Base-by-base conservation (phyloP, 2,113 vertebrate species). In the Perognathus longimembris region DNA sequence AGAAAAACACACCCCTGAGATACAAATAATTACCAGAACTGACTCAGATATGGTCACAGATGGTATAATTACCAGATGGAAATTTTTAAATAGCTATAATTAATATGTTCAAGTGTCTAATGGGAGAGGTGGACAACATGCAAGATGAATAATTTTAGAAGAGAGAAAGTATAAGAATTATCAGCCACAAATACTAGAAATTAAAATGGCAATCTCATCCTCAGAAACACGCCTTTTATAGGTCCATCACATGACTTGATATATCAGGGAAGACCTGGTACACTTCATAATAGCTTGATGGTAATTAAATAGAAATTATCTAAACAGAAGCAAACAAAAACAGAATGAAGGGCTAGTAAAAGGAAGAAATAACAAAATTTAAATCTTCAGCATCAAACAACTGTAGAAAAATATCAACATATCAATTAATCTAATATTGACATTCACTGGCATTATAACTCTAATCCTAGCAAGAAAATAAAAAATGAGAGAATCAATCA, bases 21-120 rank as follows among this genome's bases (percentile, higher is more conserved):
- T 21, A 24, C n/a, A 85, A 87, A 36, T 34, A 26, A 22, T 73
- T 59, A 45, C 80, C 40, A 88, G 18, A 85, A 40, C 8, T n/a
- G 57, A 84, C 22, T 81, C 28, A 76, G 36, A 50, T 63, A 84
- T 63, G 20, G 77, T n/a, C 30, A 75, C 17, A 90, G 26, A 54
- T 73, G 26, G 5, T 80, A 34, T 86, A 84, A 67, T 87, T 66
- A 66, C 24, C 73, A 74, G 28, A 81, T 0, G 66, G n/a, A 14
- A 84, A 93, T 80, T 45, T 77, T 57, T 40, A 93, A 89, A 66
- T 67, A 81, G 30, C 18, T 80, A 24, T 40, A 40, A 45, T 81
- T 26, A 76, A 89, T 66, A 87, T 81, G 30, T 76, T 50, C 81
- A 82, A 89, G 20, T 42, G 59, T 79, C 57, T 80, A 69, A 30